A percentile compares a stretch with the other conserved stretches of the same genome.
phyloP scores from a whole-genome alignment of 2,888 invertebrate species.

The Pristionchus fissidentatus region DNA sequence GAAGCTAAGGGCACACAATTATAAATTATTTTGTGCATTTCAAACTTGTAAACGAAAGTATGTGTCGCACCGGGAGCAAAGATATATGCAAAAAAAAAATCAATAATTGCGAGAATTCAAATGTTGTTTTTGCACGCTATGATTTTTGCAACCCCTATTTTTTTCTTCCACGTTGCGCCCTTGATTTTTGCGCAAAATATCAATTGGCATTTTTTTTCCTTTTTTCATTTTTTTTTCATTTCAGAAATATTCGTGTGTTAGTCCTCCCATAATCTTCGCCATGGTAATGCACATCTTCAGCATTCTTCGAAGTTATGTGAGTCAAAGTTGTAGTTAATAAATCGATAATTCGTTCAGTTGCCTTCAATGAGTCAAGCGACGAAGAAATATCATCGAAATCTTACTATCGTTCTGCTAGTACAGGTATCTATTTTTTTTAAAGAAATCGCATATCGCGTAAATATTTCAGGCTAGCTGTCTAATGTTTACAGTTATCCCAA shows the following conservation, averaged over 20 bases:
- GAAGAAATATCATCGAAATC: background rate
- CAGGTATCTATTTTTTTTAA: background rate
- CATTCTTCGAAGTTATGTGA: background rate
- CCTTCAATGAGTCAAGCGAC: background rate
- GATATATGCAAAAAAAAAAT: background rate
- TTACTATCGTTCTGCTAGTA: background rate
- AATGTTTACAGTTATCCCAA: background rate
- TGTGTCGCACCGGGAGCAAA: no score
- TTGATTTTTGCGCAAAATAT: no score
- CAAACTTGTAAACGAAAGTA: no score
- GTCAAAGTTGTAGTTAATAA: background rate
- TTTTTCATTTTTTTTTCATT: no score
- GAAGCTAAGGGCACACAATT: no score
- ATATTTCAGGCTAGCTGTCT: background rate
- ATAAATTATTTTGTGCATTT: no score
- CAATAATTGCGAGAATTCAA: no score
- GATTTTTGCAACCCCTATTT: no score
- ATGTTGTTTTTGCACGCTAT: no score
- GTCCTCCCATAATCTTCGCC: background rate
- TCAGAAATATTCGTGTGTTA: background rate
- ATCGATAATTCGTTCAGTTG: background rate
- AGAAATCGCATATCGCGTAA: background rate
- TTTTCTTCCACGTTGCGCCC: no score
- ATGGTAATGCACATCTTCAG: background rate
- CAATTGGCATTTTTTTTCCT: no score